Evolutionary conservation across 2,888 invertebrate genomes (phyloP), one percentile per base, ranked within the genome.

Genomic region (Morpho helenor): DNA sequence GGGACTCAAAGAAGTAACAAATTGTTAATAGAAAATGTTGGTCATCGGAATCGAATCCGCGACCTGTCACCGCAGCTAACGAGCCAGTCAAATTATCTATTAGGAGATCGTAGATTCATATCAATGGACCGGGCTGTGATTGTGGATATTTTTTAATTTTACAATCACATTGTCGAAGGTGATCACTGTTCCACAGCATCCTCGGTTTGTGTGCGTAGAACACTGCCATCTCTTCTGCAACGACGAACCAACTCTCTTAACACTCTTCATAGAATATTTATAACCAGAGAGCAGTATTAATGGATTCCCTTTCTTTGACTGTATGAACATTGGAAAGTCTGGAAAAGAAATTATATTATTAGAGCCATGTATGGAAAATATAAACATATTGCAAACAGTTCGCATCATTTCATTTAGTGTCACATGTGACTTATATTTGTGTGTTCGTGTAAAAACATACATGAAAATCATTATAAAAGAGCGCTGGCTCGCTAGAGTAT

Each of bases 211-310:
- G 47, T 77, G 73, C 0, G 75, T 73, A 3, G 77, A 75, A 40
- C 79, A 79, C 31, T 68, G 68, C 77, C 78, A 79, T 4, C 74
- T 60, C 9, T 60, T 66, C 49, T 64, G 66, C 8, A 48, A 39
- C 1, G 61, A 55, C 0, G 31, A 40, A 0, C 66, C 59, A 10
- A 62, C 42, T 0, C 58, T 63, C 8, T 66, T 65, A 45, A 66
- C 66, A 3, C 59, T 63, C 51, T 65, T 66, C 43, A 66, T 66
- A 43, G 68, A 70, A 60, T 74, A 75, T 40, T 64, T 68, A 52
- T 70, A 74, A 1, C 71, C 72, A 6, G 64, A 59, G 7, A 67
- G 61, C 2, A 71, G 59, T 8, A 74, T 64, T 40, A 69, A 54
- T 2, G 57, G 67, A 23, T 68, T 72, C 2, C 74, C 72, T 49